Base-by-base conservation (phyloP, 35 echinoderm and acorn worm genomes). In the Amphiura filiformis region DNA sequence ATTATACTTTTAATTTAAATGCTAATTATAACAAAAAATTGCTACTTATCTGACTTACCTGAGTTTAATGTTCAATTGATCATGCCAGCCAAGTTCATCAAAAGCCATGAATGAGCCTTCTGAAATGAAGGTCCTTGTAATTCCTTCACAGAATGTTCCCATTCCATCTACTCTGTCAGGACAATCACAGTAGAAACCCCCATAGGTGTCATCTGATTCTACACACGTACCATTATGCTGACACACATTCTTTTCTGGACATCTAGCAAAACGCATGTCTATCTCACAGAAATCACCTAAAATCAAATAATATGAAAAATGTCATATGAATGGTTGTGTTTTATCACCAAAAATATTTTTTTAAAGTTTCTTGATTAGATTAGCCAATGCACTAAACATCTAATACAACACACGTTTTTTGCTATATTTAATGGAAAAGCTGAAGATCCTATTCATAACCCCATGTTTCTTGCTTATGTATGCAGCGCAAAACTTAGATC, bases 251-350 rank as follows among this genome's bases (percentile, higher is more conserved):
- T n/a, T n/a, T 33, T 90, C 83, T 28, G 76, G 34, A 38, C 96
- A 98, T 35, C 93, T 82, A 31, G 65, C 86, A 1, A 88, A 78
- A 7, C 79, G 49, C 7, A 80, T 75, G 70, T 98, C 93, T 18
- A 94, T 33, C 38, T 98, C 96, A 90, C 96, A 98, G 80, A 94
- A 90, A 17, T 84, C 56, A 78, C 96, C 96, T 98, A 11, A 41
- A 70, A 70, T 70, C 7, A 30, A 15, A 70, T 26, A 70, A 13
- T 11, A 52, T n/a, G n/a, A n/a, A n/a, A n/a, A n/a, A n/a, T n/a
- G n/a, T n/a, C n/a, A n/a, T n/a, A n/a, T n/a, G n/a, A n/a, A n/a
- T n/a, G n/a, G n/a, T n/a, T n/a, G n/a, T n/a, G n/a, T n/a, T n/a
- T n/a, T n/a, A n/a, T n/a, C n/a, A n/a, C n/a, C n/a, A n/a, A n/a